These are phyloP conservation scores for Eueides isabella DNA, from an alignment of 1,140 invertebrate species.

Conservation along the genomic window DNA sequence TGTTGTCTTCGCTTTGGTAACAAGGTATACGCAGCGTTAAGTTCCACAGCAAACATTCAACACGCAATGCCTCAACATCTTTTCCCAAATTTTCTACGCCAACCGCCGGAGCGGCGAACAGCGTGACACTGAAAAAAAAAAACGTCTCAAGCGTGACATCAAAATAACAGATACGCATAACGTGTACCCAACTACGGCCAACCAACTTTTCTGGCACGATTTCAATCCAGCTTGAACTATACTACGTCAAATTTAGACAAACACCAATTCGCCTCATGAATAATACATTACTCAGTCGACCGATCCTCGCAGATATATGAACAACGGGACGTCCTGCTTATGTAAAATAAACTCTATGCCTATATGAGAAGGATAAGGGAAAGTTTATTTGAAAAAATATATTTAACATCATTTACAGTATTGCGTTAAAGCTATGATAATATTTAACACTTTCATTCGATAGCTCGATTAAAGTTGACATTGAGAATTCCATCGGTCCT, in stretches of 20 bases:
- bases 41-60: no score
- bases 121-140: no score
- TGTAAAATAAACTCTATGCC: slow-evolving; percentile 20
- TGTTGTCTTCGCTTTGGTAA: no score
- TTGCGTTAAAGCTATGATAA: slow-evolving; percentile 21
- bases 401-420: slow-evolving; percentile 18
- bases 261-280: slow-evolving; percentile 61
- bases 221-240: slow-evolving; percentile 56
- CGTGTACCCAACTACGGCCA: slow-evolving; percentile 37
- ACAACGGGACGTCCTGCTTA: slow-evolving; percentile 3
- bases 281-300: slow-evolving; percentile 55
- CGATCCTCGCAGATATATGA: slow-evolving; percentile 42
- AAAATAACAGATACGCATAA: slow-evolving; percentile 30
- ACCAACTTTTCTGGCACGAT: slow-evolving; percentile 54
- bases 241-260: slow-evolving; percentile 68
- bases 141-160: slow-evolving; percentile 9
- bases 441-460: slow-evolving; percentile 15
- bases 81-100: no score
- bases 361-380: slow-evolving; percentile 17
- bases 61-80: no score
- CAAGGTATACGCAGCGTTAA: no score
- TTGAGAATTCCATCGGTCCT: slow-evolving; percentile 1
- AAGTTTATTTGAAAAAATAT: slow-evolving; percentile 1
- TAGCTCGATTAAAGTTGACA: slow-evolving; percentile 16
- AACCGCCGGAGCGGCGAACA: no score